Percentiles rank a stretch among this genome's conserved stretches.
Conservation (phyloP, 2,888 invertebrate genomes). For the Drosophila prostipennis region DNA sequence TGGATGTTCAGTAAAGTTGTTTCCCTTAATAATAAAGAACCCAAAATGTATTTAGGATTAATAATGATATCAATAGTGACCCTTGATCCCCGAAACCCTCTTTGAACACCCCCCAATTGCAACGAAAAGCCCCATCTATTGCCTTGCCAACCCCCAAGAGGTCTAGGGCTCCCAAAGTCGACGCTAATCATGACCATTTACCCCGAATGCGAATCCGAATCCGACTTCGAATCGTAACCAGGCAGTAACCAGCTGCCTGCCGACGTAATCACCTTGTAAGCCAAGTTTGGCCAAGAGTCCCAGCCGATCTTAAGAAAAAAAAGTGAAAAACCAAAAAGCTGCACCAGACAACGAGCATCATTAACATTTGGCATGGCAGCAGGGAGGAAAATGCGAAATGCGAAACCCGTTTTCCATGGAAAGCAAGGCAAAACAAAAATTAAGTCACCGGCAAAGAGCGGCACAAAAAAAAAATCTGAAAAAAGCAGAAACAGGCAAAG, state of each 20-base stretch:
- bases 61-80: no score
- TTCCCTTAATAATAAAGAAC: no score
- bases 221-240: neutral
- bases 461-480: neutral
- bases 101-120: no score
- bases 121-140: neutral
- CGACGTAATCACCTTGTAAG: conserved; percentile 41
- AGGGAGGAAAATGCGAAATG: conserved; percentile 56
- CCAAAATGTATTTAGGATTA: no score
- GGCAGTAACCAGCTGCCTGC: neutral
- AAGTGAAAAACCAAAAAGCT: neutral
- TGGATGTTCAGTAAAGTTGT: no score
- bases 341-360: conserved; percentile 39
- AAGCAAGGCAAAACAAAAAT: conserved; percentile 51
- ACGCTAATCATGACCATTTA: neutral
- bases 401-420: conserved; percentile 68
- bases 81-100: no score
- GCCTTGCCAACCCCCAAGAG: neutral
- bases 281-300: conserved; percentile 35
- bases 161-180: conserved; percentile 39
- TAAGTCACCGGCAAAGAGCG: conserved; percentile 61
- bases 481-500: neutral
- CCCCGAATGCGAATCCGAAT: no score
- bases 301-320: neutral
- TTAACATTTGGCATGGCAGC: conserved; percentile 49